Conservation (phyloP, 2,113 vertebrate genomes). For the Labeo catla region DNA sequence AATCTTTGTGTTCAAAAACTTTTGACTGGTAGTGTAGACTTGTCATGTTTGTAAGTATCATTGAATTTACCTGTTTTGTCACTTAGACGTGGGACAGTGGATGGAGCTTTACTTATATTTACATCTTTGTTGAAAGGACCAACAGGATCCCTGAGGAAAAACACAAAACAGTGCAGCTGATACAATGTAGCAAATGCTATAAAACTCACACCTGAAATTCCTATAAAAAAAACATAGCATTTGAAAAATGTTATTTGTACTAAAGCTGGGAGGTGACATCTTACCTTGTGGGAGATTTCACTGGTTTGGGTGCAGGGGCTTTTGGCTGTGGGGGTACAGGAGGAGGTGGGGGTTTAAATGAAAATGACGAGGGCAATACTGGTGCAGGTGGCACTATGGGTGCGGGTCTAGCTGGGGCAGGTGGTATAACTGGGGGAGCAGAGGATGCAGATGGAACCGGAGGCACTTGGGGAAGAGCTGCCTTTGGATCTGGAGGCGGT, state of each 20-base stretch:
- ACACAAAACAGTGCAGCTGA: not conserved
- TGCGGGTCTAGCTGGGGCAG: not conserved
- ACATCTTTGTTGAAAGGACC: constrained; percentile 73
- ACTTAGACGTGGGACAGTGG: constrained; percentile 67
- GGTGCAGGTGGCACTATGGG: constrained; percentile 41
- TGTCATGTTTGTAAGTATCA: not conserved
- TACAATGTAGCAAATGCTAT: not conserved
- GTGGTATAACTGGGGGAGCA: not conserved
- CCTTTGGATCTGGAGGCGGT: constrained; percentile 52
- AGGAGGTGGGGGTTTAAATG: constrained; percentile 43
- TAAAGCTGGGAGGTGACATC: not conserved
- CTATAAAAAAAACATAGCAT: not conserved
- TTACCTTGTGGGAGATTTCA: constrained; percentile 58
- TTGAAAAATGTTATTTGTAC: not conserved
- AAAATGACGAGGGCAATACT: constrained; percentile 25
- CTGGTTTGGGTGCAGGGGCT: constrained; percentile 50
- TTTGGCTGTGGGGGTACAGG: constrained; percentile 34
- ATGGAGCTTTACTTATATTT: constrained; percentile 71
- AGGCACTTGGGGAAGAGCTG: constrained; percentile 63
- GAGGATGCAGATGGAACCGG: constrained; percentile 10
- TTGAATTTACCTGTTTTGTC: constrained; percentile 70
- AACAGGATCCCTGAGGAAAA: constrained; percentile 1
- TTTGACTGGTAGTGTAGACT: no score
- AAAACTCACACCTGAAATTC: not conserved
- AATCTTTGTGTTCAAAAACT: no score